phyloP scores from a whole-genome alignment of 2,113 vertebrate genomes.

The Saccopteryx bilineata region DNA sequence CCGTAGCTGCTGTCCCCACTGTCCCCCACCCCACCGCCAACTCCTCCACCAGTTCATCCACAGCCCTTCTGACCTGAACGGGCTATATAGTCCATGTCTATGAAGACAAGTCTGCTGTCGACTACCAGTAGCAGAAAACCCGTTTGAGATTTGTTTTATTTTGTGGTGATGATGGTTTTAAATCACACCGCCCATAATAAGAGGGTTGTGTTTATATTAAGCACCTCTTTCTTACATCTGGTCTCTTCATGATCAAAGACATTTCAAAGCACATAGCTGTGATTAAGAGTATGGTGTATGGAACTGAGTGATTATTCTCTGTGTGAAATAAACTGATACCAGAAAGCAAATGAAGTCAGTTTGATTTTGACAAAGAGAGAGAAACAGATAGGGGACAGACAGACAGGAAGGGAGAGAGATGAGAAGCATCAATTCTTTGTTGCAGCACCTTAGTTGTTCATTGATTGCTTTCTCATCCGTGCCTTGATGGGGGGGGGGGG shows the following conservation, averaged over 20 bases:
- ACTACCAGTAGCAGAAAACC: neutral
- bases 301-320: neutral
- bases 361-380: too few species aligned
- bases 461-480: too few species aligned
- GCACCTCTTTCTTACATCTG: neutral
- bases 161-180: neutral
- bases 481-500: too few species aligned
- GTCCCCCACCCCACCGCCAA: too few species aligned
- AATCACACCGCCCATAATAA: neutral
- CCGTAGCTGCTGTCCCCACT: neutral
- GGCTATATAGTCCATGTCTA: rapidly evolving
- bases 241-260: neutral
- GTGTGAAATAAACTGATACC: neutral
- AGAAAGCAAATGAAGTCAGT: neutral
- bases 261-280: neutral
- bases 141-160: neutral
- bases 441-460: too few species aligned
- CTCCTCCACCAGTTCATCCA: neutral
- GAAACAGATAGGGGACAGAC: too few species aligned
- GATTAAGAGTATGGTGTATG: neutral
- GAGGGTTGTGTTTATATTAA: neutral
- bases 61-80: neutral
- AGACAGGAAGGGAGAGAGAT: too few species aligned
- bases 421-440: too few species aligned
- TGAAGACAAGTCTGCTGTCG: neutral